Percentiles rank a stretch among this genome's conserved stretches.
Evolutionary conservation across 2,113 vertebrate genomes (phyloP).

Genomic region (Xiphophorus couchianus): DNA sequence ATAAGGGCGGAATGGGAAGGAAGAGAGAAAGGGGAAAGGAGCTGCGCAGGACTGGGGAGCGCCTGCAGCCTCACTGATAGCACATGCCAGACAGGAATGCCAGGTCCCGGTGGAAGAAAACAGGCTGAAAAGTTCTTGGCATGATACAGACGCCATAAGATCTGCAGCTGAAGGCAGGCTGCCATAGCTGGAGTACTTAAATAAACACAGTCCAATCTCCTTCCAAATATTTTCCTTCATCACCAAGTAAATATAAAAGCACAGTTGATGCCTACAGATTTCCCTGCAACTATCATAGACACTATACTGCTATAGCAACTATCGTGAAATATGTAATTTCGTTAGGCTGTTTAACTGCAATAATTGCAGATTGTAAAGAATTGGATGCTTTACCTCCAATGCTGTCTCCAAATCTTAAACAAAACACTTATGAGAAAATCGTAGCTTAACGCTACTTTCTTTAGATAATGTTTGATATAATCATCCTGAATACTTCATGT

Average conservation of each 20-base stretch:
- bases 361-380: background rate
- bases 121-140: constrained; percentile 53
- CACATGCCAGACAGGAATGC: constrained; percentile 78
- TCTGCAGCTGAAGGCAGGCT: constrained; percentile 47
- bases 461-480: constrained; percentile 5
- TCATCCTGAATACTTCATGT: constrained; percentile 26
- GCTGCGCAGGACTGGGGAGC: constrained; percentile 57
- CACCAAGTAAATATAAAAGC: constrained; percentile 51
- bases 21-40: constrained; percentile 51
- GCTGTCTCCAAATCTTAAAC: background rate
- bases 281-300: constrained; percentile 32
- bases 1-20: constrained; percentile 9
- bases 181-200: constrained; percentile 44
- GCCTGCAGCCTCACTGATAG: constrained; percentile 79
- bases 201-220: constrained; percentile 61
- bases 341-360: constrained; percentile 5
- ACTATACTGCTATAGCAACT: background rate
- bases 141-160: constrained; percentile 34
- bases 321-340: constrained; percentile 18
- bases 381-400: background rate
- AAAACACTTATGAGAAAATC: constrained; percentile 1
- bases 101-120: constrained; percentile 67
- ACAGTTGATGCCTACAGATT: constrained; percentile 39
- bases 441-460: constrained; percentile 6
- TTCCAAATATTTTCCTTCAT: constrained; percentile 51